Evolutionary conservation across 2,888 invertebrate genomes (phyloP).

Genomic region (Hemaris fuciformis): DNA sequence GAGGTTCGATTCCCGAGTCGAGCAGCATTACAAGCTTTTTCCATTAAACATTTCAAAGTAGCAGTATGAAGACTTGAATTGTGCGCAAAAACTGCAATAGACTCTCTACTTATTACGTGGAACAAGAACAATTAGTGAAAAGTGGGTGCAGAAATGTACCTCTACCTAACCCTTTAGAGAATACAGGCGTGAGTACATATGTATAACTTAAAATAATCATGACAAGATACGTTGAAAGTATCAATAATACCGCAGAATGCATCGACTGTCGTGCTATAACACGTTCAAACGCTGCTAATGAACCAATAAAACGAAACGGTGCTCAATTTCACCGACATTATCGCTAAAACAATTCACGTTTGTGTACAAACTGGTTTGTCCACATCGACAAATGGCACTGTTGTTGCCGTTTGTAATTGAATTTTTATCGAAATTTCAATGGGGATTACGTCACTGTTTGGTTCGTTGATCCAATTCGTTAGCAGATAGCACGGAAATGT

Average conservation of each 20-base stretch:
- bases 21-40: too few relatives aligned
- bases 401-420: constrained; percentile 5
- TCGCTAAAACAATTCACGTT: neutral
- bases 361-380: neutral
- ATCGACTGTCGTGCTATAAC: neutral
- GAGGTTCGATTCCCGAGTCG: too few relatives aligned
- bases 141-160: too few relatives aligned
- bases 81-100: too few relatives aligned
- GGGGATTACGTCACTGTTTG: neutral
- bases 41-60: too few relatives aligned
- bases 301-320: neutral
- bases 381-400: neutral
- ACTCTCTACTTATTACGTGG: too few relatives aligned
- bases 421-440: constrained; percentile 1
- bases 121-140: too few relatives aligned
- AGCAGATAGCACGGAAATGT: neutral
- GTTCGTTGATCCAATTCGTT: neutral
- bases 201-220: neutral
- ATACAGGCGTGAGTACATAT: too few relatives aligned
- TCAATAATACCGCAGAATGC: neutral
- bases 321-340: constrained; percentile 16
- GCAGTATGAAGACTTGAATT: too few relatives aligned
- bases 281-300: neutral
- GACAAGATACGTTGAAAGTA: neutral
- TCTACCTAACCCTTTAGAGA: too few relatives aligned